Conservation (phyloP, 2,888 invertebrate species). For the Drosophila meridiana region DNA sequence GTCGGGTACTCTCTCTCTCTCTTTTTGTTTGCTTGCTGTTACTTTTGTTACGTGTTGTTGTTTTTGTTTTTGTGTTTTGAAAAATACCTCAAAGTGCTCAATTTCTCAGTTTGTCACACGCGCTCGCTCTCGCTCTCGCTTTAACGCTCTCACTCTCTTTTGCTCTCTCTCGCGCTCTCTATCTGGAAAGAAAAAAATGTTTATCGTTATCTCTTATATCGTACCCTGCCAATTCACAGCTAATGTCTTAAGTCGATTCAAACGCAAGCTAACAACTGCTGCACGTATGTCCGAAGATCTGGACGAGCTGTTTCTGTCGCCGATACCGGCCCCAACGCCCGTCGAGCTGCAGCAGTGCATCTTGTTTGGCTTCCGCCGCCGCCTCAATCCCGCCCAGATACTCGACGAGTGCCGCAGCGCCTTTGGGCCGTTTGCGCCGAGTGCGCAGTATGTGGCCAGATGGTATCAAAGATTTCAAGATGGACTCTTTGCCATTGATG, state of each 20-base stretch:
- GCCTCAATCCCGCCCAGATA: constrained; percentile 69
- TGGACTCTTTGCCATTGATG: constrained; percentile 59
- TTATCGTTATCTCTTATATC: constrained; percentile 31
- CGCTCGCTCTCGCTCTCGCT: constrained; percentile 5
- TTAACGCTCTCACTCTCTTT: constrained; percentile 2
- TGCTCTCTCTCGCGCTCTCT: not conserved
- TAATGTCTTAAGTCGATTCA: constrained; percentile 73
- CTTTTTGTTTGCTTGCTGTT: constrained; percentile 27
- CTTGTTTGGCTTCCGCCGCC: constrained; percentile 70
- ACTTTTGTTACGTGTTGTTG: constrained; percentile 22
- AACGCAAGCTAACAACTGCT: constrained; percentile 51
- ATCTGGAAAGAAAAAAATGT: constrained; percentile 23
- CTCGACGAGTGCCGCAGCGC: constrained; percentile 71
- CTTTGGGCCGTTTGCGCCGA: constrained; percentile 71
- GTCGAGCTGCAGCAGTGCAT: constrained; percentile 74
- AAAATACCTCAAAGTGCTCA: constrained; percentile 26
- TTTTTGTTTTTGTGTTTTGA: constrained; percentile 43
- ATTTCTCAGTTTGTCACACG: constrained; percentile 2
- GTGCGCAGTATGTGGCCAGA: constrained; percentile 67
- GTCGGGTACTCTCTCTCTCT: not conserved
- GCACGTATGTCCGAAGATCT: constrained; percentile 72
- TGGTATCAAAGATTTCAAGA: constrained; percentile 74
- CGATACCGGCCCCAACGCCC: constrained; percentile 69
- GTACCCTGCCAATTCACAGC: constrained; percentile 56
- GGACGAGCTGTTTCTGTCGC: constrained; percentile 68